These are phyloP conservation scores for Smittia sp. DNA, from an alignment of 2,888 invertebrate species.

Conservation along the genomic window DNA sequence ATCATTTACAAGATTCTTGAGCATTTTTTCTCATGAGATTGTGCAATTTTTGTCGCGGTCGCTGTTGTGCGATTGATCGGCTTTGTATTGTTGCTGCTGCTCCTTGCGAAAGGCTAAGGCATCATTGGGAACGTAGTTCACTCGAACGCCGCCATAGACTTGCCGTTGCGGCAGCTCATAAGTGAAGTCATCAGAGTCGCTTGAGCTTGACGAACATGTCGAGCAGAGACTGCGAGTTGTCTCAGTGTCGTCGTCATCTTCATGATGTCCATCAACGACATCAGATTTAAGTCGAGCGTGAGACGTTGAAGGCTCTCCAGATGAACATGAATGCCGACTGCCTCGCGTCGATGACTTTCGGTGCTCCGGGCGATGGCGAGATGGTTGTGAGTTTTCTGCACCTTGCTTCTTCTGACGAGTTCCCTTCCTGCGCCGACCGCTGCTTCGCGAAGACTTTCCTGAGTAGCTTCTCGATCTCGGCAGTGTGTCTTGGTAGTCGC, in stretches of 20 bases:
- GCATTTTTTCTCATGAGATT: constrained; percentile 38
- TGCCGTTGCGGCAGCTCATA: constrained; percentile 80
- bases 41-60: constrained; percentile 35
- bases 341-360: constrained; percentile 16
- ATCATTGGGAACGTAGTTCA: constrained; percentile 91
- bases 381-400: neutral
- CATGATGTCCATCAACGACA: constrained; percentile 48
- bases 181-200: constrained; percentile 83
- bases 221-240: constrained; percentile 81
- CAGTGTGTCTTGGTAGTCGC: constrained; percentile 52
- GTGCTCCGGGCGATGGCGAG: constrained; percentile 49
- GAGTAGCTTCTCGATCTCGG: constrained; percentile 59
- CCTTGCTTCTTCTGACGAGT: constrained; percentile 17
- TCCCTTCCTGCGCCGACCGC: constrained; percentile 38
- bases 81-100: constrained; percentile 44
- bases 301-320: constrained; percentile 34
- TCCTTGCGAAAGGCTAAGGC: constrained; percentile 75
- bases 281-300: constrained; percentile 43
- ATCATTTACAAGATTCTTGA: constrained; percentile 39
- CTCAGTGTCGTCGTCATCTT: constrained; percentile 54
- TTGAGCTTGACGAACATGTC: constrained; percentile 82
- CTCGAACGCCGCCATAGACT: constrained; percentile 83
- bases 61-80: constrained; percentile 28
- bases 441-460: constrained; percentile 48
- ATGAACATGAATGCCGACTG: neutral